Conservation (phyloP, 2,797 vertebrate species). For the Triplophysa yarkandensis region DNA sequence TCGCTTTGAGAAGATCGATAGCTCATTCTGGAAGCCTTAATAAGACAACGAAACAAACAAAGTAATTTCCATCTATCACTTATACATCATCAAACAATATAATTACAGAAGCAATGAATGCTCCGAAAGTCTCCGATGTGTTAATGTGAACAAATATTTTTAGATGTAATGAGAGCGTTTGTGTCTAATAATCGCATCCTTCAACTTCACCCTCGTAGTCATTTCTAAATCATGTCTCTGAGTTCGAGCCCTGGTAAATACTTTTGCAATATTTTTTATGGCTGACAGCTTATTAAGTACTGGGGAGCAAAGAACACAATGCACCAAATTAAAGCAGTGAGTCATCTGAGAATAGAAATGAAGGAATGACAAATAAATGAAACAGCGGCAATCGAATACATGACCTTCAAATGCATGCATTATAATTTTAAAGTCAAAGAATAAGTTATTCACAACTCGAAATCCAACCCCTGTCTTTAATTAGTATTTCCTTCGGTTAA, state of each 20-base stretch:
- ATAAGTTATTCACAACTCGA: not conserved
- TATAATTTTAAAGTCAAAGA: not conserved
- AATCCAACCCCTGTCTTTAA: slow-evolving; percentile 31
- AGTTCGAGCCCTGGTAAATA: slow-evolving; percentile 22
- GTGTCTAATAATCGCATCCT: slow-evolving; percentile 34
- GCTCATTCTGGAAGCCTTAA: slow-evolving; percentile 27
- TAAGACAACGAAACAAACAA: slow-evolving; percentile 33
- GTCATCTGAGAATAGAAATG: slow-evolving; percentile 12
- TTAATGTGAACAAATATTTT: slow-evolving; percentile 28
- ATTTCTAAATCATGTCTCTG: not conserved
- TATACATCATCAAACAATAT: slow-evolving; percentile 33
- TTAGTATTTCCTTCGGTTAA: slow-evolving; percentile 32
- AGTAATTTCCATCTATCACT: slow-evolving; percentile 11
- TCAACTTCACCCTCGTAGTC: slow-evolving; percentile 14
- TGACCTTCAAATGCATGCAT: not conserved
- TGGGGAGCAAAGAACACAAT: slow-evolving; percentile 3
- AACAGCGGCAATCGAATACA: slow-evolving; percentile 12
- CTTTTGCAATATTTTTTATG: not conserved
- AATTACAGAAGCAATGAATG: slow-evolving; percentile 38
- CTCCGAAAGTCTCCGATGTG: slow-evolving; percentile 7
- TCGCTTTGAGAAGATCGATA: slow-evolving; percentile 43
- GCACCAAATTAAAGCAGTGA: slow-evolving; percentile 33
- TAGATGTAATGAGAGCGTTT: slow-evolving; percentile 25
- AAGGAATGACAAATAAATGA: slow-evolving; percentile 25
- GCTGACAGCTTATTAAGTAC: slow-evolving; percentile 30